These are phyloP conservation scores for Apis laboriosa DNA, from an alignment of 1,140 invertebrate genomes.

Conservation along the genomic window DNA sequence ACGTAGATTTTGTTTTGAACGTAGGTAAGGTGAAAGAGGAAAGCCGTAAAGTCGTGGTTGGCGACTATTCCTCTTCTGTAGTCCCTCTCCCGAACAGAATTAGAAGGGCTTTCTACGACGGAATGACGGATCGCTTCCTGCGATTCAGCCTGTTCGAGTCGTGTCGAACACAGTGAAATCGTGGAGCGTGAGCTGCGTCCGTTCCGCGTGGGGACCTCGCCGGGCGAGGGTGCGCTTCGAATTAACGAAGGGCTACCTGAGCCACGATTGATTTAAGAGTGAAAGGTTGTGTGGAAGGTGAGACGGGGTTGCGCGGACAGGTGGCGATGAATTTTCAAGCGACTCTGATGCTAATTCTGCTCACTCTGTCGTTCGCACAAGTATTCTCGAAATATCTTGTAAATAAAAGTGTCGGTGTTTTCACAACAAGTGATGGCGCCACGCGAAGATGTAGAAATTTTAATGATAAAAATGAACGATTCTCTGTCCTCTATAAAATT, in stretches of 20 bases:
- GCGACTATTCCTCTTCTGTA: not conserved
- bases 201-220: not conserved
- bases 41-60: constrained; percentile 37
- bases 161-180: constrained; percentile 39
- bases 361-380: too few species aligned
- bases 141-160: constrained; percentile 17
- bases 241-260: constrained; percentile 33
- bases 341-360: not conserved
- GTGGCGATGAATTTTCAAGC: constrained; percentile 5
- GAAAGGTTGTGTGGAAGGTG: not conserved
- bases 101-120: constrained; percentile 42
- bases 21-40: not conserved
- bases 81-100: not conserved
- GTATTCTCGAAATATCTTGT: too few species aligned
- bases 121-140: constrained; percentile 56
- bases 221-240: constrained; percentile 13
- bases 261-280: constrained; percentile 22
- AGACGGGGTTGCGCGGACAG: not conserved
- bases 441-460: too few species aligned
- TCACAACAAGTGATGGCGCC: too few species aligned
- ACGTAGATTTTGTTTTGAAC: constrained; percentile 59
- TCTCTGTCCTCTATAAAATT: too few species aligned
- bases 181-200: constrained; percentile 29
- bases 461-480: too few species aligned
- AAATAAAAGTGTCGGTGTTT: too few species aligned